Percentiles rank a stretch among this genome's conserved stretches.
Evolutionary conservation across 2,113 vertebrate species (phyloP).

Genomic region (Tragelaphus strepsiceros): DNA sequence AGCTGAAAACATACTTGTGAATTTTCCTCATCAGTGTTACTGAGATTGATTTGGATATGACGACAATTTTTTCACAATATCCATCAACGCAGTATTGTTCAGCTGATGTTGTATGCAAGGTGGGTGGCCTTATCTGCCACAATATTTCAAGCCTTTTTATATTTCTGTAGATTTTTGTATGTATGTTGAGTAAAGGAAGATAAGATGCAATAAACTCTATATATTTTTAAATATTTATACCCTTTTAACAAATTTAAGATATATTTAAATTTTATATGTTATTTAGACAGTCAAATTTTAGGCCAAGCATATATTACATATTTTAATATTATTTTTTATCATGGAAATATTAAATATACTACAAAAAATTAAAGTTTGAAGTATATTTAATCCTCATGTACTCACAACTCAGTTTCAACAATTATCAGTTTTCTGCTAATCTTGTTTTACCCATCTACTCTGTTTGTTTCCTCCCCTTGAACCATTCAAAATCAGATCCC

Average conservation of each 20-base stretch:
- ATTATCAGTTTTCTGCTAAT: neutral
- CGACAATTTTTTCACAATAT: conserved; percentile 10
- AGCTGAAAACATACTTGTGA: neutral
- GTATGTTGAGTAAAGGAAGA: neutral
- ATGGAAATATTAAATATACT: neutral
- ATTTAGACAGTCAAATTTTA: neutral
- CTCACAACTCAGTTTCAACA: neutral
- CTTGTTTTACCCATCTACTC: neutral
- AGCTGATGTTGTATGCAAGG: neutral
- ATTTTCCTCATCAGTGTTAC: neutral
- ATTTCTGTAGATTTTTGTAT: neutral
- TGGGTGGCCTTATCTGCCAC: neutral
- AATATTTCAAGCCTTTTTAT: neutral
- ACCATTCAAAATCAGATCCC: neutral
- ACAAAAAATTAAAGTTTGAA: neutral
- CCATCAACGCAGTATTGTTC: neutral
- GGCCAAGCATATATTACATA: accelerated
- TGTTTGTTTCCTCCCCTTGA: neutral
- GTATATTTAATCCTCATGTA: neutral
- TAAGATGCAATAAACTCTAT: neutral
- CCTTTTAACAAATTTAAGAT: neutral
- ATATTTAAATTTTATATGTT: neutral
- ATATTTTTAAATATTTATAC: neutral
- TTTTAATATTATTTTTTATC: neutral
- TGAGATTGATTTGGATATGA: neutral